phyloP scores from a whole-genome alignment of 2,113 vertebrate species.

The Mormoops blainvillei region DNA sequence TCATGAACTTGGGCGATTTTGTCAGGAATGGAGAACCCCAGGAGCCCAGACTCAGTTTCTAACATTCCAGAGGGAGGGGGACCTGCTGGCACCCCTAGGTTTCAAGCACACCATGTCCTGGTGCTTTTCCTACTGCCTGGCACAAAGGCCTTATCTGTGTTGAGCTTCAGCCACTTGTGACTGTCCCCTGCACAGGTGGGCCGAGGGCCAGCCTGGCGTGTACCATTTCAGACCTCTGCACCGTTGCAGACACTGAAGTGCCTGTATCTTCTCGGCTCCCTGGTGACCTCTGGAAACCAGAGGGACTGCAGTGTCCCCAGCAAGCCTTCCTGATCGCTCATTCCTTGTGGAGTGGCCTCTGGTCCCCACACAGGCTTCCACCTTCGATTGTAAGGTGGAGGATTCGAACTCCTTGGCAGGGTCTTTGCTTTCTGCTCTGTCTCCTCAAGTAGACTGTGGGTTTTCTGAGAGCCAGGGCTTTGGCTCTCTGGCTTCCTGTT shows the following conservation, averaged over 20 bases:
- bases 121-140: background rate
- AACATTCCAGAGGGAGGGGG: background rate
- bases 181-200: background rate
- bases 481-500: background rate
- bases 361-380: background rate
- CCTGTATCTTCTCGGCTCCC: background rate
- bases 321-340: background rate
- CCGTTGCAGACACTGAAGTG: fast-evolving
- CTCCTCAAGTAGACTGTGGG: background rate
- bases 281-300: background rate
- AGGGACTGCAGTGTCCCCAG: fast-evolving
- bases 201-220: background rate
- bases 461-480: background rate
- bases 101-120: background rate
- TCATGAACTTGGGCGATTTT: background rate
- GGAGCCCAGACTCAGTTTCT: background rate
- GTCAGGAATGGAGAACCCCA: background rate
- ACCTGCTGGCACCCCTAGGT: background rate
- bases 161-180: background rate
- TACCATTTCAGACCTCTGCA: background rate
- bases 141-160: background rate
- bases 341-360: background rate
- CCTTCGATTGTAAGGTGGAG: background rate
- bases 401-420: background rate
- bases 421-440: background rate